A percentile compares a stretch with the other conserved stretches of the same genome.
These are phyloP conservation scores for Lymantria dispar DNA, from an alignment of 2,888 invertebrate genomes.

Conservation along the genomic window DNA sequence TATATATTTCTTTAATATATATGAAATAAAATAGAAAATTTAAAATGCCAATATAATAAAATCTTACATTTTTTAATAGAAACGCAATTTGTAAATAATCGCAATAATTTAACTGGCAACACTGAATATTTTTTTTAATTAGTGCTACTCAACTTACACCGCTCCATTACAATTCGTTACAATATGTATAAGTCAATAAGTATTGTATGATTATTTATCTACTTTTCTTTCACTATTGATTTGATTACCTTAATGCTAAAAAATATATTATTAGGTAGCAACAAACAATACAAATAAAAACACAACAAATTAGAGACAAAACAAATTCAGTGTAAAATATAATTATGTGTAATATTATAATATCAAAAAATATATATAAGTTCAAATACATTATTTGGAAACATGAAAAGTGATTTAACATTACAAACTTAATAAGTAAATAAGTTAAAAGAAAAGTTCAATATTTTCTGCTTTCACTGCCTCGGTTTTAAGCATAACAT, in stretches of 20 bases:
- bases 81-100: conserved; percentile 30
- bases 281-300: conserved; percentile 9
- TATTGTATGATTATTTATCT: conserved; percentile 49
- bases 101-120: conserved; percentile 43
- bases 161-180: conserved; percentile 33
- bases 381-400: no score
- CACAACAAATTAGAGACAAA: not conserved
- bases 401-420: no score
- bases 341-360: no score
- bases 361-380: no score
- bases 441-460: no score
- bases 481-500: no score
- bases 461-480: no score
- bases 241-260: conserved; percentile 18
- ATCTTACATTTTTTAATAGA: conserved; percentile 13
- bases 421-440: no score
- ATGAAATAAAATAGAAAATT: conserved; percentile 16
- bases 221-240: conserved; percentile 35
- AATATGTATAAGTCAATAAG: conserved; percentile 43
- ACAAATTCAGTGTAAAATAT: not conserved
- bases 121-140: conserved; percentile 31
- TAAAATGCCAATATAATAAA: not conserved
- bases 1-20: conserved; percentile 17
- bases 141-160: conserved; percentile 63
- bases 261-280: conserved; percentile 13